phyloP scores from a whole-genome alignment of 2,797 vertebrate genomes.

The Dicrostonyx torquatus region DNA sequence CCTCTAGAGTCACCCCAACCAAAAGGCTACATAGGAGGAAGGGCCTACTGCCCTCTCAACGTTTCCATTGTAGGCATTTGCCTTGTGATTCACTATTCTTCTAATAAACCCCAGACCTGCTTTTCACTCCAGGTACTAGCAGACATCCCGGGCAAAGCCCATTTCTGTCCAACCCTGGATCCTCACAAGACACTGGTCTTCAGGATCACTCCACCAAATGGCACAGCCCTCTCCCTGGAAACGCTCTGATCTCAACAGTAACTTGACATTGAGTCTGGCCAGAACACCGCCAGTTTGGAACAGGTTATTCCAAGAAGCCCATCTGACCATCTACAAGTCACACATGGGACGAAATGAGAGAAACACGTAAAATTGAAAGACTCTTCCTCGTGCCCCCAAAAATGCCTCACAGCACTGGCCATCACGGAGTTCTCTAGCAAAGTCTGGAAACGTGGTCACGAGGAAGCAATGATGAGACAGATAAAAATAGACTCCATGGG shows the following conservation, averaged over 20 bases:
- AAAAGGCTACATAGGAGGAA: conserved; percentile 37
- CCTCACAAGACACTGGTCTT: background rate
- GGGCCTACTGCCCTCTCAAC: background rate
- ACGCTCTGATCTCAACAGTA: conserved; percentile 7
- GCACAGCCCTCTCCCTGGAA: background rate
- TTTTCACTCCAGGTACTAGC: background rate
- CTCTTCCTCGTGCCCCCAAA: background rate
- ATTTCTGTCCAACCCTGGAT: background rate
- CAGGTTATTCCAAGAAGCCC: background rate
- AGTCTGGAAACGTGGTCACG: conserved; percentile 19
- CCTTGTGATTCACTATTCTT: conserved; percentile 21
- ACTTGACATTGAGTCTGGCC: background rate
- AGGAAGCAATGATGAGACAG: background rate
- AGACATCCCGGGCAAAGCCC: background rate
- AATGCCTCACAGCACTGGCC: background rate
- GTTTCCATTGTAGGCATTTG: background rate
- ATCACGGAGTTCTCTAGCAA: background rate
- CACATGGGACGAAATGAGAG: conserved; percentile 14
- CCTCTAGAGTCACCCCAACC: background rate
- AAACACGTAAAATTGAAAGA: conserved; percentile 23
- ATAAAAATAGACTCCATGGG: background rate
- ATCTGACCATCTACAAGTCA: background rate
- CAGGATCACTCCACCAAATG: background rate
- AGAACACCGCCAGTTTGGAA: conserved; percentile 10
- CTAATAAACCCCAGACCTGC: background rate